Evolutionary conservation across 1,140 invertebrate genomes (phyloP), one percentile per base, ranked within the genome.

Genomic region (Anastrepha ludens): DNA sequence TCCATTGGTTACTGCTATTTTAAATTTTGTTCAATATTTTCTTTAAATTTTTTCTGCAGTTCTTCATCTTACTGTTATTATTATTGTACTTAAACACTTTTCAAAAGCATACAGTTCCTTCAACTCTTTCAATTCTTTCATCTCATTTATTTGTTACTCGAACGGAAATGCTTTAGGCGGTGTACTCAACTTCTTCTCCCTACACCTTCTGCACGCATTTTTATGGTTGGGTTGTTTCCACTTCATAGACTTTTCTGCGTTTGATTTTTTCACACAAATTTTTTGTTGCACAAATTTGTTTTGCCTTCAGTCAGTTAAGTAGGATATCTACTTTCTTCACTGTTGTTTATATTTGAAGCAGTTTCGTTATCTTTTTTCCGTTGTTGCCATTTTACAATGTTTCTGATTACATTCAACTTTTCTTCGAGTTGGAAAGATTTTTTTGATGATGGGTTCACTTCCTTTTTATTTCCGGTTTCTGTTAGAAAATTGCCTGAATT

Each of bases 101-200:
- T 29, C 74, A 13, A 44, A 5, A 29, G 29, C 20, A 29, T 39
- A 17, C 29, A 47, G 67, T 81, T 81, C n/a, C 44, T 81, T 55
- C n/a, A 87, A 87, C 86, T 87, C 86, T 87, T 87, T 87, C 64
- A 64, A 87, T 62, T 87, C 86, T 87, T 87, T 87, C 64, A 64
- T 67, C 11, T 81, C 47, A 1, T 81, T 55, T 81, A 81, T 81
- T 81, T 81, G n/a, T 81, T 47, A 62, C 41, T 8, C 17, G 62
- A 7, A 29, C 64, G 64, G 86, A 87, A 67, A 87, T 87, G 62
- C 86, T 44, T 64, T 47, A 87, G 86, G 86, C 86, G 47, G 1
- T 87, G 59, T 50, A 20, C n/a, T 55, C 47, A 55, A 6, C 44
- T 81, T 47, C 47, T 81, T 20, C 47, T 17, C 44, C 15, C 64